Conservation (phyloP, 2,888 invertebrate species). For the Chorisops tibialis region DNA sequence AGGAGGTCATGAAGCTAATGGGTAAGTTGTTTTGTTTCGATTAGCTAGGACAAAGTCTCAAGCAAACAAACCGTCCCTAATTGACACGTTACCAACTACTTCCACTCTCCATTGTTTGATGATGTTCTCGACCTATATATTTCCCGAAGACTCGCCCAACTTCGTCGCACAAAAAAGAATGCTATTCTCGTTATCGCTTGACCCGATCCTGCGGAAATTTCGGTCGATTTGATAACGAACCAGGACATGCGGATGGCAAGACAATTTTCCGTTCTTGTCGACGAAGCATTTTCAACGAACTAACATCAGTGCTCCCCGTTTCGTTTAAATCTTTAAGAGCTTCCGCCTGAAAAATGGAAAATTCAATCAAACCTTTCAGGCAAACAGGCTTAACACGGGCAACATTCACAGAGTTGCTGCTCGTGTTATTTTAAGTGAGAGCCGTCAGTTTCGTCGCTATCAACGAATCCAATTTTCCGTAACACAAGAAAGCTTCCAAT, state of each 20-base stretch:
- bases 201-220: not conserved
- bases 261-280: no score
- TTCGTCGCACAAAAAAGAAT: not conserved
- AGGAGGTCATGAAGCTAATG: constrained; percentile 74
- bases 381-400: not conserved
- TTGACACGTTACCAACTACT: not conserved
- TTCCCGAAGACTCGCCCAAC: not conserved
- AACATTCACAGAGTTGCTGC: not conserved
- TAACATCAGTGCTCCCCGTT: no score
- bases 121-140: no score
- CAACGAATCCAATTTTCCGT: constrained; percentile 13
- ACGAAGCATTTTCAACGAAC: no score
- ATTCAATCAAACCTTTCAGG: constrained; percentile 10
- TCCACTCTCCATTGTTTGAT: not conserved
- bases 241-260: not conserved
- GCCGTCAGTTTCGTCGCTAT: constrained; percentile 9
- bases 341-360: constrained; percentile 10
- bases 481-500: constrained; percentile 17
- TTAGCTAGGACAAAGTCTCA: not conserved
- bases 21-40: constrained; percentile 57
- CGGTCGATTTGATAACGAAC: constrained; percentile 6
- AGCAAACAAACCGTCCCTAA: not conserved
- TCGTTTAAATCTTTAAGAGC: constrained; percentile 1
- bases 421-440: not conserved
- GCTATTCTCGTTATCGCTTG: not conserved